Conservation (phyloP, 1,140 invertebrate species). For the Trinorchestia longiramus region DNA sequence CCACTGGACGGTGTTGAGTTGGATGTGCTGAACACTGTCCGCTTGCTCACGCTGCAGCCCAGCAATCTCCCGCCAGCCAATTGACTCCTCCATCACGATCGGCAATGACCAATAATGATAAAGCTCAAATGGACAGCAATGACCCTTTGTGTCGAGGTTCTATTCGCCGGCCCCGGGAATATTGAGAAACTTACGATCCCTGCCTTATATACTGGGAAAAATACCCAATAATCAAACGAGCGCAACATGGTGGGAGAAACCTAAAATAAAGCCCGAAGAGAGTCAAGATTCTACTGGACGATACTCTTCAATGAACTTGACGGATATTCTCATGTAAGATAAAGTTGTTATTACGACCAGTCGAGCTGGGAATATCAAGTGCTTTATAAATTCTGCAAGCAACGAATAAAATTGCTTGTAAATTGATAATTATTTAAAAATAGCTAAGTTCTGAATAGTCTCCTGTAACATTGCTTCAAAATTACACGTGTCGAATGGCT, state of each 20-base stretch:
- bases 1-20: neutral
- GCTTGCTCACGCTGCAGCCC: neutral
- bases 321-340: neutral
- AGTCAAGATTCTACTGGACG: neutral
- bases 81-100: conserved; percentile 42
- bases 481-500: neutral
- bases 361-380: neutral
- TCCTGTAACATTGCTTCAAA: neutral
- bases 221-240: conserved; percentile 13
- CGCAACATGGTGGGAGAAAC: neutral
- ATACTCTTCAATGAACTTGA: neutral
- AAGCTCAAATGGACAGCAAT: conserved; percentile 46
- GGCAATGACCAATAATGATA: conserved; percentile 31
- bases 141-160: conserved; percentile 12
- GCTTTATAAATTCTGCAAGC: neutral
- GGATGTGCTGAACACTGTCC: neutral
- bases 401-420: neutral
- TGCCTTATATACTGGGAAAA: neutral
- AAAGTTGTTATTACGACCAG: neutral
- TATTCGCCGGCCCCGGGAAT: conserved; percentile 4
- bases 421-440: neutral
- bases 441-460: neutral
- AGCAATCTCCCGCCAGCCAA: neutral
- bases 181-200: conserved; percentile 20
- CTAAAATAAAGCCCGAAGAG: neutral